phyloP scores from a whole-genome alignment of 2,888 invertebrate genomes.

The Parochlus steinenii region DNA sequence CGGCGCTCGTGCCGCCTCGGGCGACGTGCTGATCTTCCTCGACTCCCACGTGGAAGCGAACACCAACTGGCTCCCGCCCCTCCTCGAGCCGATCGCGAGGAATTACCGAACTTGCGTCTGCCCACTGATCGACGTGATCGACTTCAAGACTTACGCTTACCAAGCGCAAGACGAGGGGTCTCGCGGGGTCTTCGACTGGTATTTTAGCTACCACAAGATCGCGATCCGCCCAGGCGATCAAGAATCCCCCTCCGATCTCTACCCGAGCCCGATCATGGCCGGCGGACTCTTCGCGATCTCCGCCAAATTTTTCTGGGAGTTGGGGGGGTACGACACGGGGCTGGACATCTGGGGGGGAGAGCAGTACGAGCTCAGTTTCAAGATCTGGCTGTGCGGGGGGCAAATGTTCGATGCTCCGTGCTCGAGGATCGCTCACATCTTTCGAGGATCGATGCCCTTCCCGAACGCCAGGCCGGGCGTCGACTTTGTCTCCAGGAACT shows the following conservation, averaged over 20 bases:
- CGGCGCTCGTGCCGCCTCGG: slow-evolving; percentile 59
- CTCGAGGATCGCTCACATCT: slow-evolving; percentile 82
- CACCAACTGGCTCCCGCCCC: slow-evolving; percentile 81
- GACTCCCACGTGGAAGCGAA: slow-evolving; percentile 86
- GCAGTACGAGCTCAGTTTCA: slow-evolving; percentile 92
- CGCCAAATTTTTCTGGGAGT: slow-evolving; percentile 82
- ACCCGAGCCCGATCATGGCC: slow-evolving; percentile 42
- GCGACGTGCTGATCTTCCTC: slow-evolving; percentile 71
- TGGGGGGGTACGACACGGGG: slow-evolving; percentile 85
- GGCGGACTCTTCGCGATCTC: slow-evolving; percentile 92
- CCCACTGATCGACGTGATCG: slow-evolving; percentile 85
- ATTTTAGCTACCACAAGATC: slow-evolving; percentile 5
- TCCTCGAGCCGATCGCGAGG: slow-evolving; percentile 75
- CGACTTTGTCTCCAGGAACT: slow-evolving; percentile 44
- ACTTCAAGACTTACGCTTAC: slow-evolving; percentile 31
- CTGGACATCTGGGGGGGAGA: slow-evolving; percentile 82
- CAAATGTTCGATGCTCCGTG: slow-evolving; percentile 83
- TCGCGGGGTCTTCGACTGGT: slow-evolving; percentile 10
- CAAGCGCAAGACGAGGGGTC: slow-evolving; percentile 9
- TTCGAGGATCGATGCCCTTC: slow-evolving; percentile 71
- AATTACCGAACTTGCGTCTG: slow-evolving; percentile 80
- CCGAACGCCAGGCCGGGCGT: slow-evolving; percentile 61
- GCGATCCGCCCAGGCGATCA: slow-evolving; percentile 8
- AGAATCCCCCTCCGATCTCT: background rate
- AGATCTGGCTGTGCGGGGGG: slow-evolving; percentile 93